Evolutionary conservation across 1,140 invertebrate species (phyloP).

Genomic region (Diachasma alloeum): DNA sequence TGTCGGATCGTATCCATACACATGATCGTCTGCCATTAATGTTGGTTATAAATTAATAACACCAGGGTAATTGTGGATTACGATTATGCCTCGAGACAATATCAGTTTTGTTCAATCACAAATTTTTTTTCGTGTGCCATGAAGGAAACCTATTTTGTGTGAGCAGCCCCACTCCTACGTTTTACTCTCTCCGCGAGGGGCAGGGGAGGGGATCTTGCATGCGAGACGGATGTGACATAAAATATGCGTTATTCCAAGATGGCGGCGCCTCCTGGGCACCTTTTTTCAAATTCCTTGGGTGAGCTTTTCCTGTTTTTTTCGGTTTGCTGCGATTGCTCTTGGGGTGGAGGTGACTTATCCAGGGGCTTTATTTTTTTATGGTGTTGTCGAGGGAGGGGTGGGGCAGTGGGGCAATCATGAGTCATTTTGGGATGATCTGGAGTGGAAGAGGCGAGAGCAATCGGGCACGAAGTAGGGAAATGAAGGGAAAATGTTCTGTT

Average conservation of each 20-base stretch:
- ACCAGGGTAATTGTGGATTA: constrained; percentile 10
- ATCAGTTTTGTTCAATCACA: constrained; percentile 28
- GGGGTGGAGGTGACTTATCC: too few species aligned
- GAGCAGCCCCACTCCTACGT: constrained; percentile 49
- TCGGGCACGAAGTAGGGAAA: too few species aligned
- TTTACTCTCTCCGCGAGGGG: neutral
- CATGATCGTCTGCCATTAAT: constrained; percentile 66
- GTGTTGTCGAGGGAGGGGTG: too few species aligned
- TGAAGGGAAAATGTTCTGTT: too few species aligned
- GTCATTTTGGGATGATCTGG: too few species aligned
- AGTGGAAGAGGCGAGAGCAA: too few species aligned
- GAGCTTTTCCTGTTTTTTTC: neutral
- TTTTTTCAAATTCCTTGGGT: neutral
- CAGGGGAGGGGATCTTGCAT: neutral
- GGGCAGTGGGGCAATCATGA: too few species aligned
- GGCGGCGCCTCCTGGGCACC: constrained; percentile 33
- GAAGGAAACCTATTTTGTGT: constrained; percentile 60
- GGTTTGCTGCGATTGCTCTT: too few species aligned
- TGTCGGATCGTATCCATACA: constrained; percentile 62
- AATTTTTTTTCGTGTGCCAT: constrained; percentile 53
- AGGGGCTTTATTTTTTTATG: too few species aligned
- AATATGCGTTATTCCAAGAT: constrained; percentile 47
- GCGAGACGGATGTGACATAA: constrained; percentile 56
- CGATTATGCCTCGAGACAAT: constrained; percentile 33
- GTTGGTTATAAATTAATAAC: constrained; percentile 35